Base-by-base conservation (phyloP, 2,797 vertebrate species). In the Periparus ater region DNA sequence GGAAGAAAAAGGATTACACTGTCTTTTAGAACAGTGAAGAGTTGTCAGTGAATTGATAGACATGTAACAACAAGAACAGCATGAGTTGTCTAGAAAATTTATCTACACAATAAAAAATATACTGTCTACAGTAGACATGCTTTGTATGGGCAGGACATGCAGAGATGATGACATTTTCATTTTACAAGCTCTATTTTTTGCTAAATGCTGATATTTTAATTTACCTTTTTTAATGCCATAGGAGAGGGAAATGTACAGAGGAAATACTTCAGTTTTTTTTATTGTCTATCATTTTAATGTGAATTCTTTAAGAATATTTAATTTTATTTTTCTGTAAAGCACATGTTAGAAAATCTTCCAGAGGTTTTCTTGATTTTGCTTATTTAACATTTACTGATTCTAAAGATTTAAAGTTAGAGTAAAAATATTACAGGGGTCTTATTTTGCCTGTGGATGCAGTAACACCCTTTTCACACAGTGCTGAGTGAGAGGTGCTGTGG, bases 51-150 rank as follows among this genome's bases (percentile, higher is more conserved):
- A 73, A 34, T 32, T 73, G 14, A 53, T 25, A 72, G 38, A 32
- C 0, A 10, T 6, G 1, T 26, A 77, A 70, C 14, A 68, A 63
- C 1, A 71, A 60, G 30, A 72, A 19, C 1, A 68, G 2, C 6
- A 8, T 66, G 18, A 4, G 22, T 48, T 70, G 2, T 2, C 25
- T 51, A n/a, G 14, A 8, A 82, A 74, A 15, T 36, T 36, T 58
- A 18, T 22, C 50, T 67, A 15, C 23, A 5, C 19, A 65, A 45
- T 34, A 60, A 81, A 91, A 79, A 40, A 88, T 61, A 30, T 27
- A 38, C 26, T 27, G 2, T 40, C 32, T 44, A 7, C 3, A 38
- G 11, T 38, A 74, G 7, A 7, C 27, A 7, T 45, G 26, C 1
- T 76, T 84, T 74, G 3, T n/a, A 20, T 20, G 27, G 25, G n/a